Evolutionary conservation across 2,797 vertebrate genomes (phyloP), one percentile per base, ranked within the genome.

Genomic region (Melanotaenia parkinsoni): DNA sequence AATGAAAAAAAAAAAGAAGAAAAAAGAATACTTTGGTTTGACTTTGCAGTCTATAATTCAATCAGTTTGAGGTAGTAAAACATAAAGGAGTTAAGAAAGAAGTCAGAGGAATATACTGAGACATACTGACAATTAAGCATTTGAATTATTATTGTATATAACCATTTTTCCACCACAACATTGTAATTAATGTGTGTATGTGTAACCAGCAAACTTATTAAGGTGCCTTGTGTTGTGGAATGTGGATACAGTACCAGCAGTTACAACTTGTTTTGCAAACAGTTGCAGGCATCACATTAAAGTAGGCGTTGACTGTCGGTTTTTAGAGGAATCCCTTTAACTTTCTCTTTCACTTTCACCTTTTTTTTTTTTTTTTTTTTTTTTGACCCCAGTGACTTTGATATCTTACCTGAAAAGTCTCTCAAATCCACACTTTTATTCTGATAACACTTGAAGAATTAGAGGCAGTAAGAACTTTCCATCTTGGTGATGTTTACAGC

Each of bases 251-350:
- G 4, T 13, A 37, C 47, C 66, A 51, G 30, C 54, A 45, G 16
- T 40, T 57, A 4, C 18, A 1, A 1, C 4, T 26, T 87, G 45
- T 76, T 82, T 64, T 82, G 66, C 38, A 81, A 79, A 81, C 71
- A 76, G 16, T 11, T 37, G 26, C 3, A 32, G 11, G 4, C 45
- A 32, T 2, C 38, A 40, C 9, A 20, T 26, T 53, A 26, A 74
- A 61, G 56, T 0, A 11, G 1, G 0, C 26, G 26, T 60, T 3
- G n/a, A 12, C 35, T 35, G 50, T 32, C 68, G 67, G 64, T 65
- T 65, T 38, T 47, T 54, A 54, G 47, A 59, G 12, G 28, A 65
- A 0, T 0, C 10, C 10, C 14, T 16, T 24, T 62, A 2, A 30
- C 1, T 43, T 57, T 47, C 3, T 40, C 30, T 35, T 26, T 26